These are phyloP conservation scores for Thymallus thymallus DNA, from an alignment of 2,113 vertebrate genomes.

Conservation along the genomic window DNA sequence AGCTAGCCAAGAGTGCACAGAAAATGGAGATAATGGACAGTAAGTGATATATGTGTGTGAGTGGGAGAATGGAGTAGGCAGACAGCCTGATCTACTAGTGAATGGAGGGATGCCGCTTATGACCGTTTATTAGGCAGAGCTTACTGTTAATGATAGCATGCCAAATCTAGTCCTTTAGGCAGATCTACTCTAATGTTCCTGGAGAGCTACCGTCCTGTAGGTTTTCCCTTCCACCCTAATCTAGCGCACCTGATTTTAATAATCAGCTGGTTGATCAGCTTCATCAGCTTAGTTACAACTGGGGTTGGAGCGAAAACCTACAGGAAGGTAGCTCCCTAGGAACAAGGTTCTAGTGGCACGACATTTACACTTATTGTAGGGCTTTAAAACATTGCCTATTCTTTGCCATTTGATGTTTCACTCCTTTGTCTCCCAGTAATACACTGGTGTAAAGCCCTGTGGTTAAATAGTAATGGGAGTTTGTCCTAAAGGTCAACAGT, in stretches of 20 bases:
- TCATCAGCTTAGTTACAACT: no score
- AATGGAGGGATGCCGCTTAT: neutral
- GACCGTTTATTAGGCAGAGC: neutral
- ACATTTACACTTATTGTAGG: neutral
- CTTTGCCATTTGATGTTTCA: neutral
- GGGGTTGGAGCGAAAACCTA: no score
- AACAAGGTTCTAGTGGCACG: neutral
- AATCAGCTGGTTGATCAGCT: no score
- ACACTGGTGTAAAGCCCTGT: neutral
- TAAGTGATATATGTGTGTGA: neutral
- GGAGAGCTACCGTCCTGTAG: no score
- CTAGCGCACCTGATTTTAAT: no score
- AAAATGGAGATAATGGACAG: constrained; percentile 16
- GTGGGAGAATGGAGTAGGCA: neutral
- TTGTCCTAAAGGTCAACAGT: neutral
- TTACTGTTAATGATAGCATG: neutral
- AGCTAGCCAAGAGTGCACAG: constrained; percentile 19
- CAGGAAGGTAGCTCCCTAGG: no score
- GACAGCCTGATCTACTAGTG: neutral
- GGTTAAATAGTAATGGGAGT: neutral
- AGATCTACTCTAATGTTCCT: neutral
- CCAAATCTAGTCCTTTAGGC: neutral
- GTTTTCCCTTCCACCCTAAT: no score
- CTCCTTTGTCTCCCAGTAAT: neutral
- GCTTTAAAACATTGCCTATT: neutral